Percentiles rank a stretch among this genome's conserved stretches.
Evolutionary conservation across 2,113 vertebrate species (phyloP).

Genomic region (Cyrtonyx montezumae): DNA sequence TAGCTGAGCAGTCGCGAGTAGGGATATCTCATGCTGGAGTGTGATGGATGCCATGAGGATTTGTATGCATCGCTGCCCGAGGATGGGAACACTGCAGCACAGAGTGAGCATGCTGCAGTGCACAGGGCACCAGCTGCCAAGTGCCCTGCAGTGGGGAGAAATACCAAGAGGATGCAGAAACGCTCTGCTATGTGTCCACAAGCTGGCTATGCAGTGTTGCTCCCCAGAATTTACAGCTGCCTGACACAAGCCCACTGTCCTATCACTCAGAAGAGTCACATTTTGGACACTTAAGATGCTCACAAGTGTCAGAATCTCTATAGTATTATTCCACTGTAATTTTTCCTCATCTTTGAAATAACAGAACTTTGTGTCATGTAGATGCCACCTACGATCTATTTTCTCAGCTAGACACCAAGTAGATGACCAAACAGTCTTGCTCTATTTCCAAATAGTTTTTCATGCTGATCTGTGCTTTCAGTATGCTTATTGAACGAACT

Average conservation of each 20-base stretch:
- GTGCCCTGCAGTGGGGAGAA: neutral
- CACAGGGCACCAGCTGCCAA: neutral
- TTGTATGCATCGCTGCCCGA: neutral
- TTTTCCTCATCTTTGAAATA: neutral
- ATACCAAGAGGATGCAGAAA: neutral
- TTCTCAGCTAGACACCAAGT: neutral
- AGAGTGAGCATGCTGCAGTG: neutral
- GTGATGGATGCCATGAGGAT: neutral
- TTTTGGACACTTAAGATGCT: neutral
- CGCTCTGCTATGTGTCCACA: fast-evolving
- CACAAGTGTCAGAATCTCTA: neutral
- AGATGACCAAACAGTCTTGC: neutral
- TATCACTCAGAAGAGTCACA: neutral
- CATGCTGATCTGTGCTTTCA: slow-evolving; percentile 13
- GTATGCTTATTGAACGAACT: neutral
- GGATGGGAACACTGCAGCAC: neutral
- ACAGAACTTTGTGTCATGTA: neutral
- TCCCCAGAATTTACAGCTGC: neutral
- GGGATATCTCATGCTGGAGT: neutral
- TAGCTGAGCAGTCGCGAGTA: neutral
- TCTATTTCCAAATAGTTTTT: neutral
- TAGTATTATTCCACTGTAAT: neutral
- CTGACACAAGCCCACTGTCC: neutral
- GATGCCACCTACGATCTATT: neutral
- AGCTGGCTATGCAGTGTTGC: neutral